phyloP scores from a whole-genome alignment of 1,140 invertebrate species.

The Drosophila asahinai region DNA sequence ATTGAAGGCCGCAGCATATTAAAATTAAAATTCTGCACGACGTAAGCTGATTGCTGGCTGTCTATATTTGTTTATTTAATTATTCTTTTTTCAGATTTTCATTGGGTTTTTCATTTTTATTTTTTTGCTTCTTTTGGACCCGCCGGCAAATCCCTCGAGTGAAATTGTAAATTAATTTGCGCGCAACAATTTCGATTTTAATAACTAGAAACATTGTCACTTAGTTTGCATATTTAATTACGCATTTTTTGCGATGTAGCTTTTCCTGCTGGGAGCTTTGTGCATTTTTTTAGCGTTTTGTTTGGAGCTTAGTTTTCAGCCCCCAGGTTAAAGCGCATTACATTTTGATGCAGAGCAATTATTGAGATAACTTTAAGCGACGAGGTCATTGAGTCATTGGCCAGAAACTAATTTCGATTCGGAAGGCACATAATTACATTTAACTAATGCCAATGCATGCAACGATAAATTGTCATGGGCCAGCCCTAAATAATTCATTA shows the following conservation, averaged over 20 bases:
- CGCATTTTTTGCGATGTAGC: slow-evolving; percentile 14
- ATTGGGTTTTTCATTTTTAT: too few relatives aligned
- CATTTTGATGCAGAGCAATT: slow-evolving; percentile 6
- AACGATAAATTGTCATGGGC: slow-evolving; percentile 49
- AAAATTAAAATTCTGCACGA: slow-evolving; percentile 44
- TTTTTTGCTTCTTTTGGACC: neutral
- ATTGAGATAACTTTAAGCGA: slow-evolving; percentile 24
- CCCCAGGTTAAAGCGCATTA: slow-evolving; percentile 8
- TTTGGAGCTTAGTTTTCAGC: slow-evolving; percentile 9
- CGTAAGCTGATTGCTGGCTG: slow-evolving; percentile 54
- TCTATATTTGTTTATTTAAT: slow-evolving; percentile 53
- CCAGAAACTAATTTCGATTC: slow-evolving; percentile 41
- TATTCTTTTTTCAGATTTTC: slow-evolving; percentile 10
- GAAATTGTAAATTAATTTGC: slow-evolving; percentile 65
- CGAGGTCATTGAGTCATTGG: slow-evolving; percentile 30
- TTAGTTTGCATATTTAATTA: slow-evolving; percentile 64
- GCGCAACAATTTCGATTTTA: slow-evolving; percentile 56
- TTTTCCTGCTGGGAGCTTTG: slow-evolving; percentile 14
- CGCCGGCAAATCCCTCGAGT: slow-evolving; percentile 46
- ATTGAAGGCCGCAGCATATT: slow-evolving; percentile 35
- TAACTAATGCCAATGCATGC: slow-evolving; percentile 56
- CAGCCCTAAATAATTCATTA: slow-evolving; percentile 72
- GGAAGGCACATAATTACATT: slow-evolving; percentile 51
- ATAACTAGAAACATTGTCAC: slow-evolving; percentile 61
- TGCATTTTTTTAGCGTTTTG: neutral